Percentiles rank a stretch among this genome's conserved stretches.
Evolutionary conservation across 2,888 invertebrate genomes (phyloP).

Genomic region (Megaustenia siamemsis): DNA sequence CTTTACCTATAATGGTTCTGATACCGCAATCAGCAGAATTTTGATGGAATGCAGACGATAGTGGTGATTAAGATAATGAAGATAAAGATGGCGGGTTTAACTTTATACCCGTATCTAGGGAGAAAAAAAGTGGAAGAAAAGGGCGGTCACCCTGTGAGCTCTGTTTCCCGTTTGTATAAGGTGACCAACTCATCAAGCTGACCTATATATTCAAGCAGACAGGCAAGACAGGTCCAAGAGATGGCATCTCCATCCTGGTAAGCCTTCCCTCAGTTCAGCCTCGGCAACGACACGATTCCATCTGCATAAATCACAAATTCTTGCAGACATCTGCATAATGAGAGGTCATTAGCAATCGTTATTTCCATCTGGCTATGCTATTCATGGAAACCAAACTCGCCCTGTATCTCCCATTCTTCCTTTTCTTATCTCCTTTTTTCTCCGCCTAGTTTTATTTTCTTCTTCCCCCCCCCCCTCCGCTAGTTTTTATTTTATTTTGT

Average conservation of each 20-base stretch:
- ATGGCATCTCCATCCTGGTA: constrained; percentile 27
- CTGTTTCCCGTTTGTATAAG: neutral
- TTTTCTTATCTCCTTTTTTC: constrained; percentile 7
- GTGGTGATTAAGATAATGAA: neutral
- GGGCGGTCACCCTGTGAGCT: neutral
- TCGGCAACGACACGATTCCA: neutral
- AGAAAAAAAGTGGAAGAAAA: too few relatives aligned
- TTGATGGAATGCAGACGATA: neutral
- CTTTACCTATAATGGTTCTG: too few relatives aligned
- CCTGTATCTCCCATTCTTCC: neutral
- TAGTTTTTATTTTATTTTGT: neutral
- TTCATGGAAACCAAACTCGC: neutral
- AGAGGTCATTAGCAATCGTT: constrained; percentile 37
- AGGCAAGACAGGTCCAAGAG: neutral
- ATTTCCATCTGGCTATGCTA: neutral
- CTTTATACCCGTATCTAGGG: too few relatives aligned
- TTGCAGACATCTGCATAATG: constrained; percentile 47
- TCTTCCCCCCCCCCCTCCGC: neutral
- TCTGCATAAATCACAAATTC: constrained; percentile 38
- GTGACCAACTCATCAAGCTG: neutral
- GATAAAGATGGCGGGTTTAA: neutral
- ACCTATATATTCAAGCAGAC: constrained; percentile 1
- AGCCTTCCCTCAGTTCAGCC: neutral
- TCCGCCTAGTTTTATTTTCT: neutral
- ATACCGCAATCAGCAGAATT: too few relatives aligned